Conservation (phyloP, 2,113 vertebrate species). For the Taurulus bubalis region DNA sequence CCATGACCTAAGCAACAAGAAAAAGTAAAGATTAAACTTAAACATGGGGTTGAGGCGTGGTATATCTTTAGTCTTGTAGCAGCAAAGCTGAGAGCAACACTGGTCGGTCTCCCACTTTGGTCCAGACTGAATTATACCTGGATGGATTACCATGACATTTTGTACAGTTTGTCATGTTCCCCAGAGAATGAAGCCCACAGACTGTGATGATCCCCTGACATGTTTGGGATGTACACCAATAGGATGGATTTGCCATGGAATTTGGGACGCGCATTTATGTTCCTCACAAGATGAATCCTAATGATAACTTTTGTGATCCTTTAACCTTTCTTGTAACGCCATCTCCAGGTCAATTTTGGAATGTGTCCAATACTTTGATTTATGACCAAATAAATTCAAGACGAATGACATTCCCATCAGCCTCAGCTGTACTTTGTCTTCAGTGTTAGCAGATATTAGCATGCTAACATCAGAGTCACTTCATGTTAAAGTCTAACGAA, state of each 20-base stretch:
- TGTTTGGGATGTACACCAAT: neutral
- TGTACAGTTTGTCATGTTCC: neutral
- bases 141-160: neutral
- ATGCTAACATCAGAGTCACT: neutral
- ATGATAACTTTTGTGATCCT: neutral
- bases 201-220: neutral
- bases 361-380: neutral
- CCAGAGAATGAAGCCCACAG: neutral
- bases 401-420: no score
- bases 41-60: neutral
- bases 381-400: no score
- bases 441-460: no score
- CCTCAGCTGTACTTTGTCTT: no score
- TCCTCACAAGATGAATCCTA: neutral
- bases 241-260: neutral
- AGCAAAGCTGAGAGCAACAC: neutral
- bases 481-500: neutral
- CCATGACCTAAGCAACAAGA: constrained; percentile 89
- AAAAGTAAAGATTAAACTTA: neutral
- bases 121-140: neutral
- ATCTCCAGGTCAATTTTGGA: neutral
- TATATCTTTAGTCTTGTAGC: neutral
- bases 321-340: neutral
- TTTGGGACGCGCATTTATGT: neutral
- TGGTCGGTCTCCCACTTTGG: neutral